A percentile compares a stretch with the other conserved stretches of the same genome.
Conservation (phyloP, 1,140 invertebrate species). For the Lamellibrachia luymesi region DNA sequence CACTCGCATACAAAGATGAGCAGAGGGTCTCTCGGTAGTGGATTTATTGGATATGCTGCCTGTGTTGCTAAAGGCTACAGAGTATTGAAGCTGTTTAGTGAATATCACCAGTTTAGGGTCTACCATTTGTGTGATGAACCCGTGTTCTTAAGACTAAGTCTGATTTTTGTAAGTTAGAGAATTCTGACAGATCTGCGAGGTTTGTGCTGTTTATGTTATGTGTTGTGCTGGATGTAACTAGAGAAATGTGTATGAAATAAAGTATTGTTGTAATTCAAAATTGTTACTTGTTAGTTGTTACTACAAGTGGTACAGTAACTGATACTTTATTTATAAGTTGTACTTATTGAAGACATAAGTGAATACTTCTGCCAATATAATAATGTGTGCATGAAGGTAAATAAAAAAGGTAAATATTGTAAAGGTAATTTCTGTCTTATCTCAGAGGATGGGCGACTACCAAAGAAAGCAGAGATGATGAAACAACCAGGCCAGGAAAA, state of each 20-base stretch:
- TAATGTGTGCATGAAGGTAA: too few species aligned
- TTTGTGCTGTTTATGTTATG: background rate
- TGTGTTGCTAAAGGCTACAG: background rate
- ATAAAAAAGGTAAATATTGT: too few species aligned
- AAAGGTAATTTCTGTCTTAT: too few species aligned
- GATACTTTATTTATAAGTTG: background rate
- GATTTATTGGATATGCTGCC: background rate
- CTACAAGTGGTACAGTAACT: background rate
- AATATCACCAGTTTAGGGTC: background rate
- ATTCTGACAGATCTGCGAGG: background rate
- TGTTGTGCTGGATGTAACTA: background rate
- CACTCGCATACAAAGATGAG: constrained; percentile 48
- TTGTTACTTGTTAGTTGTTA: background rate
- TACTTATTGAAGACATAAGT: too few species aligned
- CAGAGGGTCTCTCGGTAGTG: background rate
- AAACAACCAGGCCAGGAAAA: too few species aligned
- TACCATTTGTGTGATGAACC: background rate
- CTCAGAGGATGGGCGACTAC: too few species aligned
- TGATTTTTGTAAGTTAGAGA: background rate
- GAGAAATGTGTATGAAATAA: background rate
- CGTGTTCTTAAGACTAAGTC: background rate
- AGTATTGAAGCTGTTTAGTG: background rate
- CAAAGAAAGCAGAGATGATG: too few species aligned
- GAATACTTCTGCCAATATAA: too few species aligned
- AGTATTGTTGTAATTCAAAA: background rate